A percentile compares a stretch with the other conserved stretches of the same genome.
Evolutionary conservation across 1,140 invertebrate genomes (phyloP).

Genomic region (Bacillus rossius): DNA sequence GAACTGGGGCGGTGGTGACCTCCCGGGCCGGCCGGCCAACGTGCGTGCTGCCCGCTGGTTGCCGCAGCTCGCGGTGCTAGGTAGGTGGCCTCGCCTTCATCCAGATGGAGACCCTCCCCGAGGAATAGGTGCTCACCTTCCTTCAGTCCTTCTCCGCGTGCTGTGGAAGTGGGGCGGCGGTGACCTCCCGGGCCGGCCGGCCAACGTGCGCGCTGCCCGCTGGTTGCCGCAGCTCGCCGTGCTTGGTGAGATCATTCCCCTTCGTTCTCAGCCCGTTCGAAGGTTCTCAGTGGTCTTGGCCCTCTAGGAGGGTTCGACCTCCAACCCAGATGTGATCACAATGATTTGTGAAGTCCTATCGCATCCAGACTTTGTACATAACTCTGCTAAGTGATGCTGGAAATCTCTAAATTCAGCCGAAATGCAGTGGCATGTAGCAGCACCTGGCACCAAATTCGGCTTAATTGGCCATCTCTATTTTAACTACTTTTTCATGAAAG

Average conservation of each 20-base stretch:
- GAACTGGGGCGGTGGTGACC: conserved; percentile 53
- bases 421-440: no score
- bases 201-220: conserved; percentile 51
- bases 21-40: conserved; percentile 49
- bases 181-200: conserved; percentile 41
- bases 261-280: no score
- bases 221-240: conserved; percentile 60
- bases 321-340: no score
- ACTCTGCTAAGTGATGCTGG: no score
- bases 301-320: no score
- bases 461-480: no score
- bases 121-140: conserved; percentile 24
- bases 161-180: conserved; percentile 54
- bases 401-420: no score
- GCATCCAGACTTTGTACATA: no score
- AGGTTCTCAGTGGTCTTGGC: no score
- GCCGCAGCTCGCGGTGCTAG: conserved; percentile 55
- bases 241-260: conserved; percentile 56
- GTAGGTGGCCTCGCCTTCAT: conserved; percentile 46
- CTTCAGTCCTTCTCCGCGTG: conserved; percentile 38
- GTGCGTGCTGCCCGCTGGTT: conserved; percentile 54
- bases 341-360: no score
- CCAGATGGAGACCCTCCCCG: conserved; percentile 24
- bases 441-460: no score
- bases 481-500: no score